These are phyloP conservation scores for Perca schrenkii DNA, from an alignment of 2,113 vertebrate genomes.

Conservation along the genomic window DNA sequence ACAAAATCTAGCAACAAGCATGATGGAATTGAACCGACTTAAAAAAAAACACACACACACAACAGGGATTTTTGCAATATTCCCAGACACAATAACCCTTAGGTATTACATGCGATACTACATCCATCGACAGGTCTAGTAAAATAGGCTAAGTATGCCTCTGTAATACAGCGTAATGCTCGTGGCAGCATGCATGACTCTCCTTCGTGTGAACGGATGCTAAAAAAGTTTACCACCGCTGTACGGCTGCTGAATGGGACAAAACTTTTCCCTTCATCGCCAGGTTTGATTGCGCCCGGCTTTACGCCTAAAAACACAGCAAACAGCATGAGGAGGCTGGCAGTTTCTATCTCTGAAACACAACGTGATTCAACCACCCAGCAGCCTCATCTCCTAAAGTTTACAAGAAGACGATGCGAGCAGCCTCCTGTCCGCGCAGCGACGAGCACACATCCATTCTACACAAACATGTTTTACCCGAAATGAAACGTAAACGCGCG, in stretches of 20 bases:
- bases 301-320: background rate
- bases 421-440: background rate
- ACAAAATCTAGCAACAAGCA: background rate
- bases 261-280: conserved; percentile 65
- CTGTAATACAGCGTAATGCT: conserved; percentile 4
- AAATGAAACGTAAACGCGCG: conserved; percentile 2
- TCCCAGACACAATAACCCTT: background rate
- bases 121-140: background rate
- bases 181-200: conserved; percentile 32
- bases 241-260: conserved; percentile 58
- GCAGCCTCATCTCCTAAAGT: conserved; percentile 31
- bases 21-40: background rate
- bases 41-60: background rate
- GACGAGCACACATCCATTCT: background rate
- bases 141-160: background rate
- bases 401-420: conserved; percentile 5
- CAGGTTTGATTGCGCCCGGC: conserved; percentile 19
- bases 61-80: background rate
- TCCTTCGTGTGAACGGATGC: conserved; percentile 38
- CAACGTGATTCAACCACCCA: background rate
- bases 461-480: conserved; percentile 6
- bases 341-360: background rate
- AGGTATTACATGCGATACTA: background rate
- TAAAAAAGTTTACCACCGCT: conserved; percentile 69
- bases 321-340: background rate